These are phyloP conservation scores for Montifringilla adamsi DNA, from an alignment of 2,113 vertebrate genomes.

Conservation along the genomic window DNA sequence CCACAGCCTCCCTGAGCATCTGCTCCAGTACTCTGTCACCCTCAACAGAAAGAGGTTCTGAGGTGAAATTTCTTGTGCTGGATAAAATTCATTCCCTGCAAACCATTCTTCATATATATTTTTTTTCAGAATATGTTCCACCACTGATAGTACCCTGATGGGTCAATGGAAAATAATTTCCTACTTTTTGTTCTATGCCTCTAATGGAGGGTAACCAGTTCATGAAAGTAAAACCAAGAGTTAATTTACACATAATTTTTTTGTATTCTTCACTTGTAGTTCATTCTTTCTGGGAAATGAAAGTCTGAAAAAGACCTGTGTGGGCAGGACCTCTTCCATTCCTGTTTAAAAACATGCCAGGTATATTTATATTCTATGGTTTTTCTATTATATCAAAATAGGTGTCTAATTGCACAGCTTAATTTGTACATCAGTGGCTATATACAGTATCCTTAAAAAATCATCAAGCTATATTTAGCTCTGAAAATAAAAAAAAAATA, in stretches of 20 bases:
- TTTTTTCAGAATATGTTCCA: not conserved
- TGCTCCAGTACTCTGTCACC: not conserved
- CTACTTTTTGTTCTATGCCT: not conserved
- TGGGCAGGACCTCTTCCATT: not conserved
- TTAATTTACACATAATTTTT: not conserved
- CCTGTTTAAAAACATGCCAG: not conserved
- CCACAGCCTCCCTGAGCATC: not conserved
- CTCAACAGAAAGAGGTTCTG: not conserved
- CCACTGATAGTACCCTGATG: not conserved
- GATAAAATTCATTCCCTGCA: not conserved
- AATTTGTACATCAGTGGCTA: not conserved
- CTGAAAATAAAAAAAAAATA: not conserved
- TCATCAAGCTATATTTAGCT: not conserved
- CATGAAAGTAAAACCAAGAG: not conserved
- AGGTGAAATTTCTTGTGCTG: not conserved
- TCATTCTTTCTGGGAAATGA: not conserved
- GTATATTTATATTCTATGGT: not conserved
- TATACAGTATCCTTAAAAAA: not conserved
- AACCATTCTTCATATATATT: not conserved
- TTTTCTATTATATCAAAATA: not conserved
- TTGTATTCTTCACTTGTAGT: not conserved
- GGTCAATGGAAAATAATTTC: not conserved
- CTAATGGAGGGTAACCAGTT: not conserved
- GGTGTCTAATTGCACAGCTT: not conserved
- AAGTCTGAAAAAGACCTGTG: not conserved